Base-by-base conservation (phyloP, 2,888 invertebrate genomes). In the Apoda limacodes region DNA sequence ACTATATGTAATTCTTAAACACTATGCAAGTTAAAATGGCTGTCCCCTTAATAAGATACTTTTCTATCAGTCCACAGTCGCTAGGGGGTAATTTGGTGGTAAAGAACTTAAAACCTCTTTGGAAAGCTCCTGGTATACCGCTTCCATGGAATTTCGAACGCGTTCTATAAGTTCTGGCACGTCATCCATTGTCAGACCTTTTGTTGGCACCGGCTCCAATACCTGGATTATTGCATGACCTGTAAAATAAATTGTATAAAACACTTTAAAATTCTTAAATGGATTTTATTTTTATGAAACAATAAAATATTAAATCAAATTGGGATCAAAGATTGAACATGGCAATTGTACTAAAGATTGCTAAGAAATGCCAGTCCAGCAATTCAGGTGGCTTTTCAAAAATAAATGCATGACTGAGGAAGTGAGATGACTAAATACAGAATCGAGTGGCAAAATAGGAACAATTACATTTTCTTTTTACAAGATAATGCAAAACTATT, bases 141-240 rank as follows among this genome's bases (percentile, higher is more conserved):
- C 59, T 37, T 74, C 71, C 84, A 84, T 84, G 13, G 66, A 55
- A 33, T 64, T 60, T 13, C 76, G 70, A 1, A 82, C 75, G 37
- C 65, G 69, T 22, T 60, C 60, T 34, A 82, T 82, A 17, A 85
- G 59, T 9, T 69, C 70, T 1, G 80, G 78, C 2, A 84, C 71
- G 41, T 84, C 82, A 1, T 76, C 69, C 56, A 72, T 64, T 0
- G 68, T 74, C 20, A 83, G 50, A 1, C 82, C 82, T 13, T 54
- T 56, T 0, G 84, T 85, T 1, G 82, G 64, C 14, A 84, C 65
- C 7, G 83, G 80, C 13, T 83, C 82, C 37, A 85, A 53, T 30
- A 82, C 81, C 40, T 82, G 82, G 36, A 84, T 74, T 10, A 83
- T 62, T 17, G 80, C 81, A 44, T 80, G 82, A 32, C 84, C 84